Base-by-base conservation (phyloP, 2,113 vertebrate genomes). In the Boleophthalmus pectinirostris region DNA sequence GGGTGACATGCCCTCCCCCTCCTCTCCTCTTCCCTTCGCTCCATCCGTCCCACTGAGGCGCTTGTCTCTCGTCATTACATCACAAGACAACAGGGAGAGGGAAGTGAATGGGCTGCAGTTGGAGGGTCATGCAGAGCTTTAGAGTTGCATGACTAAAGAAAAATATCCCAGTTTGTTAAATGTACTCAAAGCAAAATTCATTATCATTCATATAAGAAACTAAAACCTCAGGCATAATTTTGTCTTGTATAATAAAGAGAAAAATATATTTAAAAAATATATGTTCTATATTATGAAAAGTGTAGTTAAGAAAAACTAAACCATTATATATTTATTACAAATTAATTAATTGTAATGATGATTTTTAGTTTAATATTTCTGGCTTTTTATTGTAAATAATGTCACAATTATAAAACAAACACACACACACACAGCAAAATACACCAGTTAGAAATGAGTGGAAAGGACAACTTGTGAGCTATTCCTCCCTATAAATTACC, bases 71-170 rank as follows among this genome's bases (percentile, higher is more conserved):
- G 85, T 87, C 85, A 88, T 91, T 89, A 92, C 89, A 91, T 91
- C 90, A 90, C 84, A 89, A 80, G 83, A 90, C 86, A 90, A 88
- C 79, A 79, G 78, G 56, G 46, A 80, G 74, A 66, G 75, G 73
- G 80, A 72, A 81, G 86, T 80, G 73, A 81, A 93, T 85, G 89
- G 92, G 92, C 85, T 90, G 94, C 94, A 95, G 94, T 82, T 35
- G 35, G 85, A 90, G 92, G 89, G 92, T 77, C 84, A 86, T 78
- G 77, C 75, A 83, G 77, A 84, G 75, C 73, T 81, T 73, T 58
- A 25, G 51, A 25, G 23, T 1, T 58, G 13, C 14, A 25, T 14
- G n/a, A 25, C 5, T 58, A 23, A 58, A 14, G 23, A 25, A 25
- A 58, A 58, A 58, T 25, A 58, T 14, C 47, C 47, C 16, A 51